phyloP scores from a whole-genome alignment of 2,113 vertebrate genomes.

The Callithrix jacchus region DNA sequence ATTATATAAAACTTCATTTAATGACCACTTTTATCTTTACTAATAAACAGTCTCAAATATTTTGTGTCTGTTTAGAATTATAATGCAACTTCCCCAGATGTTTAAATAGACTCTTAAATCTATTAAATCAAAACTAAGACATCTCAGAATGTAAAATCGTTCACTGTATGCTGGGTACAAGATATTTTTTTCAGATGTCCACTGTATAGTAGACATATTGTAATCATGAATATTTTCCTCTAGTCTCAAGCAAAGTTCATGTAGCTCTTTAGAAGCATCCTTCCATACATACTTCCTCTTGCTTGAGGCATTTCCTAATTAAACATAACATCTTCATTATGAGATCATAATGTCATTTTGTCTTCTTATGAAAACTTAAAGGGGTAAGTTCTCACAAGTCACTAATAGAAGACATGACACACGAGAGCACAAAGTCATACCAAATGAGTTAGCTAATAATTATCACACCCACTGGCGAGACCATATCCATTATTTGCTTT shows the following conservation, averaged over 20 bases:
- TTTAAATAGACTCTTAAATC: not conserved
- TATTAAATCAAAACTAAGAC: conserved; percentile 1
- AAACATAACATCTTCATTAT: not conserved
- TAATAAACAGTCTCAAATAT: not conserved
- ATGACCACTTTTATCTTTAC: not conserved
- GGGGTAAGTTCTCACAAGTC: not conserved
- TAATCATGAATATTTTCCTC: not conserved
- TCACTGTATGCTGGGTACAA: not conserved
- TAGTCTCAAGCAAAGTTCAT: not conserved
- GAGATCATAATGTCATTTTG: not conserved
- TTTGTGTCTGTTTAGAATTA: not conserved
- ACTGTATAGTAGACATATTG: not conserved
- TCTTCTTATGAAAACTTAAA: not conserved
- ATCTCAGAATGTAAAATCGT: not conserved
- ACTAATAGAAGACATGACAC: not conserved
- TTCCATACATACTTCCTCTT: not conserved
- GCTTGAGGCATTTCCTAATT: not conserved
- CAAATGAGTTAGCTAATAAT: not conserved
- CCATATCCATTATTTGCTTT: not conserved
- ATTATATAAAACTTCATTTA: not conserved
- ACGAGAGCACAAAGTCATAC: not conserved
- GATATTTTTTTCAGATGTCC: not conserved
- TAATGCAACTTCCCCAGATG: not conserved
- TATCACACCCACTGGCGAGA: not conserved
- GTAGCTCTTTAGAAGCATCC: not conserved